These are phyloP conservation scores for Pygocentrus nattereri DNA, from an alignment of 2,797 vertebrate genomes.

Conservation along the genomic window DNA sequence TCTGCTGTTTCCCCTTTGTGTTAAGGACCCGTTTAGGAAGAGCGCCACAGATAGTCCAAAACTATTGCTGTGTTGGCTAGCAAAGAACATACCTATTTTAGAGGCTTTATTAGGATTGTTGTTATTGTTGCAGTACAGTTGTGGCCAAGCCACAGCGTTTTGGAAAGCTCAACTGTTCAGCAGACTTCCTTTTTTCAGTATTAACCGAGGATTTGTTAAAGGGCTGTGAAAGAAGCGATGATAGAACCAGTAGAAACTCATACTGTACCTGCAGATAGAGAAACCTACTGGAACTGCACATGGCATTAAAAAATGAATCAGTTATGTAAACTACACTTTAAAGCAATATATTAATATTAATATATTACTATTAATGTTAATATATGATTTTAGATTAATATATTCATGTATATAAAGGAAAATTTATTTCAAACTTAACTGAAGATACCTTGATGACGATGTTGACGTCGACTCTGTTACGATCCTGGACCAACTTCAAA, in stretches of 20 bases:
- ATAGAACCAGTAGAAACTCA: neutral
- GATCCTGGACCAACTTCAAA: neutral
- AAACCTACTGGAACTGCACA: neutral
- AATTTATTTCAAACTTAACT: neutral
- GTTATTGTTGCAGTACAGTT: neutral
- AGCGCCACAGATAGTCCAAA: neutral
- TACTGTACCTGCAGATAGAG: neutral
- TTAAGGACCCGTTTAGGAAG: neutral
- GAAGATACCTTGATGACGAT: neutral
- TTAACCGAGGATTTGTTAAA: neutral
- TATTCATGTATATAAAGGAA: slow-evolving; percentile 34
- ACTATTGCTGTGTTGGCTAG: neutral
- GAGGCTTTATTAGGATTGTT: neutral
- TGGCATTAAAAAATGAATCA: neutral
- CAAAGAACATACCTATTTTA: neutral
- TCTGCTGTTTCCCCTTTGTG: neutral
- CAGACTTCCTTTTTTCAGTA: slow-evolving; percentile 3
- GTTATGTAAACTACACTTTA: neutral
- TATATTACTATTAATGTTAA: slow-evolving; percentile 7
- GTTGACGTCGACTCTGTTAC: neutral
- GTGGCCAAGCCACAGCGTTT: neutral
- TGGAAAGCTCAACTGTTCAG: neutral
- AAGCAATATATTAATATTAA: neutral
- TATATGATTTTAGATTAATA: slow-evolving; percentile 10
- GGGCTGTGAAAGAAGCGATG: slow-evolving; percentile 4